Conservation (phyloP, 2,888 invertebrate species). For the Apamea monoglypha region DNA sequence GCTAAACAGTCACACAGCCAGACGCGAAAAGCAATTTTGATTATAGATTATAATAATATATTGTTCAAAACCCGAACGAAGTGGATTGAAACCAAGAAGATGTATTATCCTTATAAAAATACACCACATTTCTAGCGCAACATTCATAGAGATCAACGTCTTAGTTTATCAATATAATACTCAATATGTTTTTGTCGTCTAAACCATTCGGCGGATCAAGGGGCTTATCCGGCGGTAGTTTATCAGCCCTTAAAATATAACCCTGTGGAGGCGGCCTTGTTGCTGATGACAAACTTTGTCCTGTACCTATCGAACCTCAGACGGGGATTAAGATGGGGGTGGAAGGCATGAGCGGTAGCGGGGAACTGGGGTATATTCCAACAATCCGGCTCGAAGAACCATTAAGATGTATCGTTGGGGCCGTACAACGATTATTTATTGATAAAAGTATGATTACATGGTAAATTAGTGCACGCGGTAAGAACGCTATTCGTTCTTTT, state of each 20-base stretch:
- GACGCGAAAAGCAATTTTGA: background rate
- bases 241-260: constrained; percentile 56
- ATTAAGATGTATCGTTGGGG: background rate
- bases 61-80: background rate
- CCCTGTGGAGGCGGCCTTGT: constrained; percentile 55
- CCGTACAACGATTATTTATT: background rate
- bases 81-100: background rate
- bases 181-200: constrained; percentile 40
- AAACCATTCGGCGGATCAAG: constrained; percentile 55
- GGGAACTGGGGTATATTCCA: background rate
- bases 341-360: constrained; percentile 52
- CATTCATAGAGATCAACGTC: constrained; percentile 28
- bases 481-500: background rate
- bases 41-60: background rate
- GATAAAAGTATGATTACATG: background rate
- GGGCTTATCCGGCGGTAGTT: constrained; percentile 58
- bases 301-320: constrained; percentile 73
- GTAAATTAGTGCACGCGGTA: background rate
- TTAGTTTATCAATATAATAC: constrained; percentile 36
- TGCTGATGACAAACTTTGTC: constrained; percentile 77
- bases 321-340: constrained; percentile 57
- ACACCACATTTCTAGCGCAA: background rate
- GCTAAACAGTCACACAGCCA: background rate
- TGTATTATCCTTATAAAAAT: background rate
- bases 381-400: constrained; percentile 7